A percentile compares a stretch with the other conserved stretches of the same genome.
Conservation (phyloP, 1,140 invertebrate species). For the Drosophila kohkoa region DNA sequence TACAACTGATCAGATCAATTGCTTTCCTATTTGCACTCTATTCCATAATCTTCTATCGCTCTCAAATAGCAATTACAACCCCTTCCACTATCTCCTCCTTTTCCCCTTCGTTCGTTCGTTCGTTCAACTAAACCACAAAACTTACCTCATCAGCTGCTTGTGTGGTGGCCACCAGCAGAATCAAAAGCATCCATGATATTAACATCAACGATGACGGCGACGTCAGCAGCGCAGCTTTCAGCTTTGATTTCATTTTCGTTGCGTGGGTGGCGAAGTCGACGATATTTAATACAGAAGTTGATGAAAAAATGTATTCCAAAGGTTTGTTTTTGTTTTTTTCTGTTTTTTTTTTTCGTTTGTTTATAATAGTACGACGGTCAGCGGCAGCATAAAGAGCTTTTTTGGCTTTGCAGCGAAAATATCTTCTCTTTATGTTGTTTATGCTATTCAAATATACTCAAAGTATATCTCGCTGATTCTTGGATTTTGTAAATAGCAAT, state of each 20-base stretch:
- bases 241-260: slow-evolving; percentile 73
- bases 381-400: slow-evolving; percentile 32
- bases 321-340: slow-evolving; percentile 44
- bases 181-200: slow-evolving; percentile 53
- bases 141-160: slow-evolving; percentile 77
- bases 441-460: neutral
- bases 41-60: neutral
- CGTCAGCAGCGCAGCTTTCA: slow-evolving; percentile 55
- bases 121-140: neutral
- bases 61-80: neutral
- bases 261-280: slow-evolving; percentile 27
- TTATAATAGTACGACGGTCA: slow-evolving; percentile 44
- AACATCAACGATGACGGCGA: slow-evolving; percentile 50
- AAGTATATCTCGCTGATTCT: neutral
- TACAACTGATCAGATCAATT: neutral
- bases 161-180: slow-evolving; percentile 65
- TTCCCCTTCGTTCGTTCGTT: too few species aligned
- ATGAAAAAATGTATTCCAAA: slow-evolving; percentile 48
- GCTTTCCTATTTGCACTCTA: neutral
- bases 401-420: slow-evolving; percentile 10
- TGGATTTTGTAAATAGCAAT: slow-evolving; percentile 46
- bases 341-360: neutral
- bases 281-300: slow-evolving; percentile 29
- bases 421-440: slow-evolving; percentile 4
- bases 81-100: neutral